Percentiles rank a stretch among this genome's conserved stretches.
Evolutionary conservation across 2,113 vertebrate genomes (phyloP).

Genomic region (Notothenia coriiceps): DNA sequence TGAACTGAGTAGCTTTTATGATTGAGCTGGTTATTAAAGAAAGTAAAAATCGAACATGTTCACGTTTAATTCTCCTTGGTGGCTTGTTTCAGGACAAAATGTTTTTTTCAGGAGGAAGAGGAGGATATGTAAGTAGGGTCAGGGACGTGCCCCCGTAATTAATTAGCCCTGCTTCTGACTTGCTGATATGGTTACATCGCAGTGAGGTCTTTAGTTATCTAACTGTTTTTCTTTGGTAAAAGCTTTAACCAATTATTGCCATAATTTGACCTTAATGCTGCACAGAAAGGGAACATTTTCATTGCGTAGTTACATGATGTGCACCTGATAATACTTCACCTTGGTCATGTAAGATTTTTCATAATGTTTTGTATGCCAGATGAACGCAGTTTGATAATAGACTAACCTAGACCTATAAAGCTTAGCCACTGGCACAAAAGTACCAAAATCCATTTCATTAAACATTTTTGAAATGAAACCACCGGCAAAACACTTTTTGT

Average conservation of each 20-base stretch:
- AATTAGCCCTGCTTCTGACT: no score
- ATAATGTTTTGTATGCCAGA: neutral
- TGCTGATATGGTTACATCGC: no score
- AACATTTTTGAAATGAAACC: neutral
- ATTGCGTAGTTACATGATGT: neutral
- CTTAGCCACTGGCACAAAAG: neutral
- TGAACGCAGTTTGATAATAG: constrained; percentile 10
- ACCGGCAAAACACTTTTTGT: neutral
- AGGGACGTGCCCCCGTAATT: no score
- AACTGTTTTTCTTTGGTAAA: neutral
- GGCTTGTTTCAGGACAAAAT: constrained; percentile 38
- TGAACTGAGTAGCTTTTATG: constrained; percentile 39
- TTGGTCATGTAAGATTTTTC: neutral
- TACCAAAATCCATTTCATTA: neutral
- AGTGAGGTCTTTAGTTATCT: no score
- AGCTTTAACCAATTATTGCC: neutral
- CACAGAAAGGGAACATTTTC: neutral
- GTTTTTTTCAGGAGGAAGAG: constrained; percentile 29
- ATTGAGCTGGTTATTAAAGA: constrained; percentile 36
- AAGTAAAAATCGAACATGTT: constrained; percentile 51
- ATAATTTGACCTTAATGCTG: neutral
- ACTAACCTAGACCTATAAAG: neutral
- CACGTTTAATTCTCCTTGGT: constrained; percentile 40
- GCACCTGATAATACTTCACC: neutral
- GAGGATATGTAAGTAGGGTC: neutral